phyloP scores from a whole-genome alignment of 2,113 vertebrate genomes.

The Scortum barcoo region DNA sequence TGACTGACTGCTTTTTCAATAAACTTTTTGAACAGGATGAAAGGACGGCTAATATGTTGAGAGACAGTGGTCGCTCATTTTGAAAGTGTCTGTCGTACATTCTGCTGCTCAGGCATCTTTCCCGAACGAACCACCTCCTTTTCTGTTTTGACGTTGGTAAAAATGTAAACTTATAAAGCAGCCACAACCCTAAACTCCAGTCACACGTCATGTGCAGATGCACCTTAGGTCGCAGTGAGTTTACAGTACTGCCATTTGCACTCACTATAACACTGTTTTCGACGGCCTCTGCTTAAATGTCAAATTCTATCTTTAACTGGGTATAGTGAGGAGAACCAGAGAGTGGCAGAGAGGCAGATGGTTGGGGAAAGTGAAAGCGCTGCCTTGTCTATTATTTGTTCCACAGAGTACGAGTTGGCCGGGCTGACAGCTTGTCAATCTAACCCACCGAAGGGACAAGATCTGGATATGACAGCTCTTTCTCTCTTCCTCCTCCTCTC shows the following conservation, averaged over 20 bases:
- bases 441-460: slow-evolving; percentile 61
- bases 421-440: slow-evolving; percentile 79
- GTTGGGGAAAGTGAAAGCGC: slow-evolving; percentile 78
- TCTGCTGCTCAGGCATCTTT: not conserved
- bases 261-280: not conserved
- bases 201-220: not conserved
- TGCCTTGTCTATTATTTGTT: slow-evolving; percentile 73
- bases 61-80: not conserved
- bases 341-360: slow-evolving; percentile 39
- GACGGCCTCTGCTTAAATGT: slow-evolving; percentile 12
- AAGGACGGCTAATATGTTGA: not conserved
- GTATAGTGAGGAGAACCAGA: slow-evolving; percentile 20
- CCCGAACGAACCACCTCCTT: not conserved
- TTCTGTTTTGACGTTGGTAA: not conserved
- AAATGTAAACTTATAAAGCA: not conserved
- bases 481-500: slow-evolving; percentile 79
- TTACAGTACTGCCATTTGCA: slow-evolving; percentile 9
- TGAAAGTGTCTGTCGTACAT: not conserved
- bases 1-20: not conserved
- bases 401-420: slow-evolving; percentile 60
- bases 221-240: not conserved
- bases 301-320: slow-evolving; percentile 24
- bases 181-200: not conserved
- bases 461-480: slow-evolving; percentile 83
- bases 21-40: not conserved